Conservation (phyloP, 2,113 vertebrate species). For the Cyrtonyx montezumae region DNA sequence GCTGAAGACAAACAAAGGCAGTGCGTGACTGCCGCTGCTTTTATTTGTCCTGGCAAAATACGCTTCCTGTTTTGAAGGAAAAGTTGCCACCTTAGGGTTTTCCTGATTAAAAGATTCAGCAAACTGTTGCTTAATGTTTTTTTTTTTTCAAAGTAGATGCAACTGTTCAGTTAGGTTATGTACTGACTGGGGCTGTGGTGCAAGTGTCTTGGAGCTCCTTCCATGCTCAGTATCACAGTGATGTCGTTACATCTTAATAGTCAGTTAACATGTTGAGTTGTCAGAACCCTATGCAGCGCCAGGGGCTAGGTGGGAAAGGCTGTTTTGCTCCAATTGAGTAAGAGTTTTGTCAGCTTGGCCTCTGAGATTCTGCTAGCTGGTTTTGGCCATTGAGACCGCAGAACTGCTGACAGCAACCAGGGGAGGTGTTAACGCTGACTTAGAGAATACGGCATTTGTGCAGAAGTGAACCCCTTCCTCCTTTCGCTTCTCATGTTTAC, state of each 20-base stretch:
- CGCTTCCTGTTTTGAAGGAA: neutral
- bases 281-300: neutral
- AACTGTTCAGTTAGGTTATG: neutral
- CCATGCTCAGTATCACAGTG: neutral
- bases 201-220: neutral
- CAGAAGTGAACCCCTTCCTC: neutral
- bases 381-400: neutral
- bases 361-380: neutral
- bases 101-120: neutral
- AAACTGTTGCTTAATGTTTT: neutral
- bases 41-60: neutral
- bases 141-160: neutral
- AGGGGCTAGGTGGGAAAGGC: neutral
- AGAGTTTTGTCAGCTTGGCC: neutral
- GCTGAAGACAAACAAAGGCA: neutral
- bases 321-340: neutral
- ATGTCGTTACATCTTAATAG: neutral
- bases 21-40: neutral
- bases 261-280: neutral
- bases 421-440: neutral
- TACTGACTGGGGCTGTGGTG: neutral
- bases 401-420: accelerated
- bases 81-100: neutral
- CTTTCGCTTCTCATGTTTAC: neutral
- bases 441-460: neutral